Evolutionary conservation across 2,888 invertebrate species (phyloP).

Genomic region (Luperina nickerlii): DNA sequence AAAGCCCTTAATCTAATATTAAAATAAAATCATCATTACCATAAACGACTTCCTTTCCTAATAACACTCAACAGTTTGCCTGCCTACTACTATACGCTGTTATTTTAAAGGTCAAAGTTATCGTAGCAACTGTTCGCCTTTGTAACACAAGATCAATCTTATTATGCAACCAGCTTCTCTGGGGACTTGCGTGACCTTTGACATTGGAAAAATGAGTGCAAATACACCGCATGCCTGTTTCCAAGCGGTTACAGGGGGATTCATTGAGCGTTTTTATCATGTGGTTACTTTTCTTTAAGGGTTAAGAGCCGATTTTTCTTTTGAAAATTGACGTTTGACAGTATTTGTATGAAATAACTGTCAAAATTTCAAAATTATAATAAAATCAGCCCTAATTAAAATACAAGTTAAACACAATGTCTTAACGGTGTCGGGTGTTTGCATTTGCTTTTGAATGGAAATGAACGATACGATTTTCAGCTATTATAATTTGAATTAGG

Average conservation of each 20-base stretch:
- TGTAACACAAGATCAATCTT: slow-evolving; percentile 54
- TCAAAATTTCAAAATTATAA: too few species aligned
- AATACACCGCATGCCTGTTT: slow-evolving; percentile 39
- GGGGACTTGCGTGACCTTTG: slow-evolving; percentile 50
- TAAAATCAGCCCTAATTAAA: too few species aligned
- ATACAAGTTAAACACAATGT: background rate
- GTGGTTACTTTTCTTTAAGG: slow-evolving; percentile 26
- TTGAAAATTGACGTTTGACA: too few species aligned
- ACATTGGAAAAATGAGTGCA: slow-evolving; percentile 47
- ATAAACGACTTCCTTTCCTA: slow-evolving; percentile 15
- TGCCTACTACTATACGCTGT: slow-evolving; percentile 1
- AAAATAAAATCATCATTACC: slow-evolving; percentile 8
- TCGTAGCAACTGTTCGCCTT: slow-evolving; percentile 13
- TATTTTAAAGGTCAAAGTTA: slow-evolving; percentile 26
- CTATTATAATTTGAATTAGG: background rate
- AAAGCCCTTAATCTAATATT: background rate
- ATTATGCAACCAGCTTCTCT: slow-evolving; percentile 51
- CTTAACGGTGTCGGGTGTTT: background rate
- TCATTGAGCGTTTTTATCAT: slow-evolving; percentile 35
- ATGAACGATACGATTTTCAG: background rate
- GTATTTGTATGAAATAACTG: too few species aligned
- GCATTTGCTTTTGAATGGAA: background rate
- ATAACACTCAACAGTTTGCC: slow-evolving; percentile 12
- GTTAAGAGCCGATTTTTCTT: too few species aligned
- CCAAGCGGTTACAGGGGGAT: slow-evolving; percentile 19